Evolutionary conservation across 2,888 invertebrate species (phyloP).

Genomic region (Xestia c-nigrum): DNA sequence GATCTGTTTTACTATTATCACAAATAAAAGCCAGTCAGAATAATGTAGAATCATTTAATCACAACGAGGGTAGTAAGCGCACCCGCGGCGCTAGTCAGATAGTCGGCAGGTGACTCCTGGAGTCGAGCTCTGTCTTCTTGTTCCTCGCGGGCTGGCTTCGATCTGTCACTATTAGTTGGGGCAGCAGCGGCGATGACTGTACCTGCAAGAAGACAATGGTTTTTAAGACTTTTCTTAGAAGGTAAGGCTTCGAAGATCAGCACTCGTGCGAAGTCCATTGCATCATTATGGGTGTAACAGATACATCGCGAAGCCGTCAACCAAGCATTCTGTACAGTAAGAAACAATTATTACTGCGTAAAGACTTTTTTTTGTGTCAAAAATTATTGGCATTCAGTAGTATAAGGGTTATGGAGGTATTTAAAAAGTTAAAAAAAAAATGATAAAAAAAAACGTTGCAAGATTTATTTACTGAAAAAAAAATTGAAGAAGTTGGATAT

Average conservation of each 20-base stretch:
- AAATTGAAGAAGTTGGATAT: no score
- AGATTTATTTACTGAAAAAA: no score
- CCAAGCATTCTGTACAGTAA: no score
- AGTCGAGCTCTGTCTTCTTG: slow-evolving; percentile 88
- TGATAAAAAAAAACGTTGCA: no score
- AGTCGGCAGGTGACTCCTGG: slow-evolving; percentile 93
- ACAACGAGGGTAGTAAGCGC: slow-evolving; percentile 51
- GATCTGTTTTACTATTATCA: background rate
- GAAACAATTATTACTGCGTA: no score
- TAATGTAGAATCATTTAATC: slow-evolving; percentile 58
- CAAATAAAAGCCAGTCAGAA: slow-evolving; percentile 35
- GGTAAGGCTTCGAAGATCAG: background rate
- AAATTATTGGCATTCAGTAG: no score
- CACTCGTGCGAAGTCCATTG: background rate
- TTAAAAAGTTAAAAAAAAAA: no score
- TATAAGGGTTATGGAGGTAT: no score
- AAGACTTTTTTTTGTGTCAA: no score
- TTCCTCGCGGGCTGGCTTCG: slow-evolving; percentile 84
- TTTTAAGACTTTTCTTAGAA: background rate
- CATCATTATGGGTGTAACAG: background rate
- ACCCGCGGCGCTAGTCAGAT: slow-evolving; percentile 91
- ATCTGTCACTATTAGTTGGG: slow-evolving; percentile 92
- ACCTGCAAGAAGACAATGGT: slow-evolving; percentile 73
- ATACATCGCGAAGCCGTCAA: no score
- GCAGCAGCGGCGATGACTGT: slow-evolving; percentile 91